phyloP scores from a whole-genome alignment of 2,113 vertebrate species.

The Gopherus evgoodei region DNA sequence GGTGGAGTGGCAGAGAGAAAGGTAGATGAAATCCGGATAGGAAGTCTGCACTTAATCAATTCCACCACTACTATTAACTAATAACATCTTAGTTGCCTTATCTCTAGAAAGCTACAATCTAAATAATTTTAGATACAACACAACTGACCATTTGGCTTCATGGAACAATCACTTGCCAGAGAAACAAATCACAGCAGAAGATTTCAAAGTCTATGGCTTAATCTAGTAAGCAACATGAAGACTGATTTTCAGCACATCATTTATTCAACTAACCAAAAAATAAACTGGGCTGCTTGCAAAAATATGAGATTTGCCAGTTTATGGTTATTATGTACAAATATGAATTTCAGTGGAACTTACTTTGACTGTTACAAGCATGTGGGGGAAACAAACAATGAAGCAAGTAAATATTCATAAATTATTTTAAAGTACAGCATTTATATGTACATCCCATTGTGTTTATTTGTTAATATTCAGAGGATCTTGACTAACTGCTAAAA shows the following conservation, averaged over 20 bases:
- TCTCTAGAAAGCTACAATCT: background rate
- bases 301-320: background rate
- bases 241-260: background rate
- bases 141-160: background rate
- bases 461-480: background rate
- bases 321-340: background rate
- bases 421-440: background rate
- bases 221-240: background rate
- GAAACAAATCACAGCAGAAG: accelerated
- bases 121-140: background rate
- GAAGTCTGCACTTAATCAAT: background rate
- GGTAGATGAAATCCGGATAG: background rate
- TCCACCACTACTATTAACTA: background rate
- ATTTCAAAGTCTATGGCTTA: background rate
- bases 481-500: background rate
- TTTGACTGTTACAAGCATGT: background rate
- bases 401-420: background rate
- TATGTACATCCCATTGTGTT: background rate
- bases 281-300: background rate
- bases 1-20: background rate
- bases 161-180: background rate
- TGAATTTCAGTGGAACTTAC: constrained; percentile 1
- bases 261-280: background rate
- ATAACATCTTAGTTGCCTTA: background rate
- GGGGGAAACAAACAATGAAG: background rate